Base-by-base conservation (phyloP, 1,140 invertebrate genomes). In the Eumaeus atala region DNA sequence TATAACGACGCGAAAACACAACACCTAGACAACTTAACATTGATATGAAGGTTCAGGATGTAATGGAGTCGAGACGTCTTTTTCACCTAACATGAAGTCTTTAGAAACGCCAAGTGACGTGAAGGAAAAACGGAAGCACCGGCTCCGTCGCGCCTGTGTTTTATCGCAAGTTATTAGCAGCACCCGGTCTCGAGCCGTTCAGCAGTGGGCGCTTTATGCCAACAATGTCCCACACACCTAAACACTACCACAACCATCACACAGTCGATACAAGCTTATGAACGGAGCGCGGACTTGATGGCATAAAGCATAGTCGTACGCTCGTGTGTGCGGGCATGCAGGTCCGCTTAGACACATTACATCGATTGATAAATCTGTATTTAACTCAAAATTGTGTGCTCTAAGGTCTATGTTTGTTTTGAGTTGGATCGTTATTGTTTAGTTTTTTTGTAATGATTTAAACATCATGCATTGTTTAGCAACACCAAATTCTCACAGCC, bases 1-100 rank as follows among this genome's bases (percentile, higher is more conserved):
- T 79, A 82, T 72, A 69, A 72, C 71, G 81, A 80, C 78, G 76
- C 79, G 77, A 70, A 71, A 77, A 83, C 77, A 83, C 69, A 74
- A 83, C 77, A 83, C 70, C 77, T 74, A 79, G 57, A 67, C 65
- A 72, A 62, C 53, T 56, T 54, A 55, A 47, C 14, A 42, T 61
- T 14, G 42, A 40, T 51, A 58, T 55, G 59, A 70, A 61, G 55
- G 59, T 66, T 62, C 56, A 70, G 61, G 51, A 54, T 18, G n/a
- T 44, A 37, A 38, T 16, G 33, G 16, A 17, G 49, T 47, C 34
- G 49, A 51, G 49, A 16, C 36, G 11, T 35, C 35, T 50, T 28
- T 28, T 6, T 28, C 44, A 14, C 42, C 44, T 5, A 44, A 34
- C 33, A 33, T 34, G 49, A 37, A 11, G 49, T 51, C 12, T n/a